Evolutionary conservation across 1,140 invertebrate genomes (phyloP).

Genomic region (Cotesia typhae): DNA sequence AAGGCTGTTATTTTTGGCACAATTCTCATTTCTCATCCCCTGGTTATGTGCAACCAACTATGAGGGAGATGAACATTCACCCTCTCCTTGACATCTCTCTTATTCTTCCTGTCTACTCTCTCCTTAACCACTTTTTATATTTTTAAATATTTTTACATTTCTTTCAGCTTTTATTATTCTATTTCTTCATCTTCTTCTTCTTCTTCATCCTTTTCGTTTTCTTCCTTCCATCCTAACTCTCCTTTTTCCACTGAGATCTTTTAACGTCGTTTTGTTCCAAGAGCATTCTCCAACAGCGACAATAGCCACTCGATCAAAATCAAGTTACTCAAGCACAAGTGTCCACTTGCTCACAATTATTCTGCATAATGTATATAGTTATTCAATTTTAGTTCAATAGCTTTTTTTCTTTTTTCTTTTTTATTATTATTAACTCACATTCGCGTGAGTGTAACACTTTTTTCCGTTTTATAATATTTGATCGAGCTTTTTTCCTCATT

Average conservation of each 20-base stretch:
- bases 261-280: constrained; percentile 20
- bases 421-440: neutral
- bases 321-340: constrained; percentile 15
- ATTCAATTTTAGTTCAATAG: constrained; percentile 2
- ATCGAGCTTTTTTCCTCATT: neutral
- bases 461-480: neutral
- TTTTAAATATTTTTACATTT: neutral
- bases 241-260: neutral
- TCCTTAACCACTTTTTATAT: neutral
- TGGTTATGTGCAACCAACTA: too few species aligned
- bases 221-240: neutral
- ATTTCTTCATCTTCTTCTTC: constrained; percentile 5
- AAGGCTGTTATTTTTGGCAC: constrained; percentile 36
- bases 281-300: constrained; percentile 18
- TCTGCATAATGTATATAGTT: constrained; percentile 10
- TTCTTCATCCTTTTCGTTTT: constrained; percentile 8
- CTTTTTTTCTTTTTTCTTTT: neutral
- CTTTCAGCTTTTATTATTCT: neutral
- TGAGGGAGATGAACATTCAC: constrained; percentile 24
- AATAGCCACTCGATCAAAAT: constrained; percentile 28
- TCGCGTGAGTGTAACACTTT: neutral
- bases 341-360: neutral
- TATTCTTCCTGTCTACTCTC: neutral
- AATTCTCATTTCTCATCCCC: constrained; percentile 30
- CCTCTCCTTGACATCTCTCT: constrained; percentile 10